phyloP scores from a whole-genome alignment of 2,797 vertebrate genomes.

The Enoplosus armatus region DNA sequence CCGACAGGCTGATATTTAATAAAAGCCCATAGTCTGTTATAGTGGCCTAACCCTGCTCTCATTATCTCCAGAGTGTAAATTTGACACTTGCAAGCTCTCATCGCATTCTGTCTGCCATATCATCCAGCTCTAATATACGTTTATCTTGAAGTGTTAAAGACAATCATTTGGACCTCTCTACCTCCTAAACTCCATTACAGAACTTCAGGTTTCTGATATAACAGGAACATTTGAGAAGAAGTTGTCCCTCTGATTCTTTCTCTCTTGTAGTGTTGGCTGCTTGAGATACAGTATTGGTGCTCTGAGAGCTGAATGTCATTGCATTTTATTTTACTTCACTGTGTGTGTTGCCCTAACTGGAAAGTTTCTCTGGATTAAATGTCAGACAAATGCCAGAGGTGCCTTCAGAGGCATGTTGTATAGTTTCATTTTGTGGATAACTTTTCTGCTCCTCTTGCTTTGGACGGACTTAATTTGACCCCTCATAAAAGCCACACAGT shows the following conservation, averaged over 20 bases:
- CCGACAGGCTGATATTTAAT: conserved; percentile 32
- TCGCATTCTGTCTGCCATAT: not conserved
- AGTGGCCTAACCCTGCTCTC: conserved; percentile 4
- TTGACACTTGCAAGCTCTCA: conserved; percentile 4
- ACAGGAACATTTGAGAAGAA: not conserved
- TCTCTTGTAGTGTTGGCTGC: not conserved
- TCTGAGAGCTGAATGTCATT: conserved; percentile 1
- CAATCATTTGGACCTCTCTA: not conserved
- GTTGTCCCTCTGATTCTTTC: not conserved
- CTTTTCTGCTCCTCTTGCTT: not conserved
- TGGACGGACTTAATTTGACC: not conserved
- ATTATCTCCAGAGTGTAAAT: conserved; percentile 11
- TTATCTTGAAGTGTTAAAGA: conserved; percentile 1
- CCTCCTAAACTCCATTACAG: not conserved
- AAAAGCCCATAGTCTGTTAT: not conserved
- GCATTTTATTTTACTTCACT: not conserved
- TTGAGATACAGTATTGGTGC: not conserved
- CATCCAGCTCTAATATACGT: conserved; percentile 6
- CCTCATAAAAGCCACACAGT: not conserved
- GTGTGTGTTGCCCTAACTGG: not conserved
- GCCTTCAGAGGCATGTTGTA: not conserved
- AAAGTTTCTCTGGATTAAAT: conserved; percentile 12
- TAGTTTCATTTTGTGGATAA: conserved; percentile 3
- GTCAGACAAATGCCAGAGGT: conserved; percentile 21
- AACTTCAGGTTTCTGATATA: not conserved